phyloP scores from a whole-genome alignment of 1,140 invertebrate genomes.

The Drosophila hydei region DNA sequence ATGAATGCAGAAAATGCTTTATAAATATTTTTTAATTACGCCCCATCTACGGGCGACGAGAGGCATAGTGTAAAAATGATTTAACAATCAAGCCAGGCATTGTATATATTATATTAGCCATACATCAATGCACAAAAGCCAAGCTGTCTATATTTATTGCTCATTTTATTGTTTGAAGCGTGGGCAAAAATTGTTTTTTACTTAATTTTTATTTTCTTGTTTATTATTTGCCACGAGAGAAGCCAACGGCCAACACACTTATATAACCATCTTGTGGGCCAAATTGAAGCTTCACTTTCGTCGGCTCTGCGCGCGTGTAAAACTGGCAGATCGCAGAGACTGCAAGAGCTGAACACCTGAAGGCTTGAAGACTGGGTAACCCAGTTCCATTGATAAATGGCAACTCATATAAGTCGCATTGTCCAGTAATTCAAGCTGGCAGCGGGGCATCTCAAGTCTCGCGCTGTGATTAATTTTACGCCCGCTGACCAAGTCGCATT shows the following conservation, averaged over 20 bases:
- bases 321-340: constrained; percentile 21
- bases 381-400: constrained; percentile 69
- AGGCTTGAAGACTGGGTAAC: constrained; percentile 63
- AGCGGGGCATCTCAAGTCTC: constrained; percentile 35
- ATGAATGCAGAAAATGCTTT: constrained; percentile 63
- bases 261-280: constrained; percentile 57
- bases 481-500: constrained; percentile 44
- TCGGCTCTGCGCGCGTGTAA: constrained; percentile 8
- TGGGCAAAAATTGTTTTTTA: constrained; percentile 66
- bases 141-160: constrained; percentile 56
- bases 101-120: constrained; percentile 80
- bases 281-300: constrained; percentile 67
- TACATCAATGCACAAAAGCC: constrained; percentile 62
- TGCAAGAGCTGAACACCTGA: constrained; percentile 1
- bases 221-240: constrained; percentile 15
- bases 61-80: constrained; percentile 74
- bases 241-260: constrained; percentile 45
- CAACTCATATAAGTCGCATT: constrained; percentile 54
- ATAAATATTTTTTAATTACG: constrained; percentile 69
- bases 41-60: constrained; percentile 47
- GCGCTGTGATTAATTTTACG: constrained; percentile 73
- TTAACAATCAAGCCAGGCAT: constrained; percentile 65
- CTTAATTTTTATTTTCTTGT: constrained; percentile 27
- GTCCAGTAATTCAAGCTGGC: constrained; percentile 71
- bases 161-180: constrained; percentile 48